phyloP scores from a whole-genome alignment of 2,797 vertebrate genomes.

The Brotogeris chrysoptera region DNA sequence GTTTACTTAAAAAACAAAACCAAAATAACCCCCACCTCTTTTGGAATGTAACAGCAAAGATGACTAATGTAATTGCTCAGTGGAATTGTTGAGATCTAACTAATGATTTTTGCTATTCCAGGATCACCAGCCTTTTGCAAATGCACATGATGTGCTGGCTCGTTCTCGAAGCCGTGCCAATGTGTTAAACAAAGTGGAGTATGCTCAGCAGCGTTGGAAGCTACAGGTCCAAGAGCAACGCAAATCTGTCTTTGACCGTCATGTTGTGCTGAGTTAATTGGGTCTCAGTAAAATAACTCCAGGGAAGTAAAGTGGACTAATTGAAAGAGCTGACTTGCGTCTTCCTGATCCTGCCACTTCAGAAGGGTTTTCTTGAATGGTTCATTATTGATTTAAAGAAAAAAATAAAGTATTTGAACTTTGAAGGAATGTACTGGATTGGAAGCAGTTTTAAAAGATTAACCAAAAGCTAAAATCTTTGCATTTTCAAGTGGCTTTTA shows the following conservation, averaged over 20 bases:
- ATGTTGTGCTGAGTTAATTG: constrained; percentile 94
- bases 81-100: background rate
- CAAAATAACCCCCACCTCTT: accelerated
- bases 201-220: constrained; percentile 98
- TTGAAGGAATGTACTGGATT: constrained; percentile 33
- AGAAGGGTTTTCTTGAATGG: constrained; percentile 29
- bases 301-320: constrained; percentile 1
- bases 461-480: constrained; percentile 61
- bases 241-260: constrained; percentile 97
- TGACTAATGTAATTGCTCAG: too few relatives aligned
- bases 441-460: constrained; percentile 52
- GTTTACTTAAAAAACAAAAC: background rate
- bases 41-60: accelerated
- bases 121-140: constrained; percentile 98
- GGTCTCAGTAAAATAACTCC: background rate
- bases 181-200: constrained; percentile 96
- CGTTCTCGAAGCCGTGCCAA: constrained; percentile 92
- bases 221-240: constrained; percentile 97
- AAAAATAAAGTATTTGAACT: background rate
- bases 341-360: constrained; percentile 55
- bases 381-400: constrained; percentile 18
- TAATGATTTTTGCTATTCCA: constrained; percentile 56
- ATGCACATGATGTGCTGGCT: constrained; percentile 94
- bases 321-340: constrained; percentile 20
- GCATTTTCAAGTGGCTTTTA: constrained; percentile 65